Evolutionary conservation across 2,797 vertebrate species (phyloP).

Genomic region (Cheirogaleus major): DNA sequence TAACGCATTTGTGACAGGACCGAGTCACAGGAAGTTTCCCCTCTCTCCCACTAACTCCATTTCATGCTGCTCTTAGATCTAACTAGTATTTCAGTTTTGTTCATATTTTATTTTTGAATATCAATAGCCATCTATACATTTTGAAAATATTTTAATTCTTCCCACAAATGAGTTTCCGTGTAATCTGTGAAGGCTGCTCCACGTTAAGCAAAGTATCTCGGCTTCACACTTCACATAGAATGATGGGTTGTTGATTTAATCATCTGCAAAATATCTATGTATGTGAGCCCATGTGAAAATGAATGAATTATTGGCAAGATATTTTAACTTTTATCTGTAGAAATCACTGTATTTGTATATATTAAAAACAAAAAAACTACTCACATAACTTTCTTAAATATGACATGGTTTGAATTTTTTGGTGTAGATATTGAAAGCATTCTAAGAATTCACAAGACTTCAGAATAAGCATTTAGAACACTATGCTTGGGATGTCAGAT

Average conservation of each 20-base stretch:
- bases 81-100: neutral
- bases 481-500: neutral
- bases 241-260: neutral
- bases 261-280: neutral
- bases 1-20: neutral
- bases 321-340: neutral
- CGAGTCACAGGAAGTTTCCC: neutral
- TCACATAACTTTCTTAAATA: neutral
- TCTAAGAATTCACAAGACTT: neutral
- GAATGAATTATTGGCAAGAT: neutral
- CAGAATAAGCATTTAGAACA: neutral
- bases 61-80: neutral
- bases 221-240: neutral
- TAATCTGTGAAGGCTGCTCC: neutral
- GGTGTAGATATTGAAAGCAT: neutral
- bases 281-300: neutral
- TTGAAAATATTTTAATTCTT: conserved; percentile 14
- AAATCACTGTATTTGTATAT: neutral
- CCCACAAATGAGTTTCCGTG: neutral
- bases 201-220: neutral
- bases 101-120: conserved; percentile 31
- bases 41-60: too few relatives aligned
- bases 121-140: neutral
- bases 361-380: neutral
- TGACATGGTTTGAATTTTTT: neutral